phyloP scores from a whole-genome alignment of 2,797 vertebrate genomes.

The Crossoptilon crossoptilon region DNA sequence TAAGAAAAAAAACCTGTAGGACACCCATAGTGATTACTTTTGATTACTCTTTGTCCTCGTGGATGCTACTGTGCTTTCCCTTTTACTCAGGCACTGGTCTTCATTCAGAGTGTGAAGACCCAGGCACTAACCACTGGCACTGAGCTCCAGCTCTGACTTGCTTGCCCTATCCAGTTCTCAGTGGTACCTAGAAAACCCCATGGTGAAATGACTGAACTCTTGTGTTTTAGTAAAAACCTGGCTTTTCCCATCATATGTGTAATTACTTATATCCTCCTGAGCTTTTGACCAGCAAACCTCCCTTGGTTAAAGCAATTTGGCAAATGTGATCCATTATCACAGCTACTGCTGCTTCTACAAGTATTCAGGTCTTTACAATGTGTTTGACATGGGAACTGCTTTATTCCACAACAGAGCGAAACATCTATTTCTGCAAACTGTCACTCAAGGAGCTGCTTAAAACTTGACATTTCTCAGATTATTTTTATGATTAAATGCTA shows the following conservation, averaged over 20 bases:
- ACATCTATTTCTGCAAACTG: constrained; percentile 39
- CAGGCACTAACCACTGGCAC: neutral
- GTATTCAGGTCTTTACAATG: neutral
- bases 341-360: neutral
- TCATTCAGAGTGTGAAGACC: neutral
- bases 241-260: constrained; percentile 1
- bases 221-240: neutral
- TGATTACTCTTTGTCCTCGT: neutral
- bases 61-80: neutral
- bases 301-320: constrained; percentile 1
- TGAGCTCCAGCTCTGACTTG: constrained; percentile 1
- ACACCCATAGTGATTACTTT: accelerated
- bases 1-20: neutral
- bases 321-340: neutral
- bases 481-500: constrained; percentile 60
- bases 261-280: constrained; percentile 5
- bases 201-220: neutral
- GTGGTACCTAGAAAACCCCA: neutral
- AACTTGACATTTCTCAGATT: constrained; percentile 48
- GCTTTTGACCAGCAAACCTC: constrained; percentile 19
- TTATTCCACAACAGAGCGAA: neutral
- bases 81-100: neutral
- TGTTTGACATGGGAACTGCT: neutral
- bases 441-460: constrained; percentile 39
- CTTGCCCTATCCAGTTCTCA: neutral